Evolutionary conservation across 2,113 vertebrate species (phyloP), one percentile per base, ranked within the genome.

Genomic region (Phylloscopus trochiloides): DNA sequence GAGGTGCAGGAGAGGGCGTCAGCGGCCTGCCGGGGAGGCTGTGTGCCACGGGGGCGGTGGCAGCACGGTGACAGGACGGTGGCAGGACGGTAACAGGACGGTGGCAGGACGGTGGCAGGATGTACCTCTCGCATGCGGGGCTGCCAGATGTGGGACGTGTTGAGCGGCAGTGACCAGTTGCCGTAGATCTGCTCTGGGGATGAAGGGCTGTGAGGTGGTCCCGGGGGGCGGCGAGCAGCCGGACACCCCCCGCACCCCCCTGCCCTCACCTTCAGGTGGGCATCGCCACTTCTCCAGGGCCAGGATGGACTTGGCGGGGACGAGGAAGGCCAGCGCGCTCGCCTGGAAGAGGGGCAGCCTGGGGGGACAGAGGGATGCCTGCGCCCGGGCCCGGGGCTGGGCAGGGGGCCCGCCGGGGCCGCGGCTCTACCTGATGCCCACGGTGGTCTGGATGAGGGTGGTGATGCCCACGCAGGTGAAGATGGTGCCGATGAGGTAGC

Each of bases 401-500:
- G 54, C 17, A 7, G 22, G 21, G 28, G 22, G 4, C 48, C 28
- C 1, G 1, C 52, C 1, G 0, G 57, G 50, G 45, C 62, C 7
- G 2, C 1, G 12, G 52, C 51, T 73, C 93, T 97, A 99, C 99
- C 99, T 98, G 97, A 99, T 98, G 79, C 99, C 99, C 86, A 99
- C 77, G 0, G 98, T 99, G 94, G 98, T 99, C 98, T 99, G 99
- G 92, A 99, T 99, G 83, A 99, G 98, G 6, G 99, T 99, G 80
- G 99, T 99, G 97, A 99, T 94, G 43, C 99, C 99, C 12, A 99
- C 99, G 0, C 99, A 99, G 66, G 98, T 98, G 97, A 99, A 99
- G 96, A 99, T 99, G 91, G 99, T 99, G 89, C 99, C 99, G 1
- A 99, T 99, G 89, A 99, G 98, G 94, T 99, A 98, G 93, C 99